Evolutionary conservation across 2,888 invertebrate species (phyloP).

Genomic region (Xestoiulus laeticollis): DNA sequence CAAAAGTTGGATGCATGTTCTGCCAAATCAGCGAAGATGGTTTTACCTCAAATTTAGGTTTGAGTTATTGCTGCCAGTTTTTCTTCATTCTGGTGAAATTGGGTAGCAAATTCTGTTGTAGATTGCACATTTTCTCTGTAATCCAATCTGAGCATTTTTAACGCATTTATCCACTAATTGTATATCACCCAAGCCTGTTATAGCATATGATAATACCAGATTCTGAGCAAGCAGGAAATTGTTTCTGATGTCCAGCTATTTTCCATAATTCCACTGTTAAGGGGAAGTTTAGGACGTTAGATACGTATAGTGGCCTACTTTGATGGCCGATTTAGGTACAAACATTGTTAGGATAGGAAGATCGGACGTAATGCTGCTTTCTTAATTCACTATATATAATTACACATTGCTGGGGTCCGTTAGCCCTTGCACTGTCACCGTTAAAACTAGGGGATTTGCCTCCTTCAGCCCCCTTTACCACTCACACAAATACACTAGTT

Average conservation of each 20-base stretch:
- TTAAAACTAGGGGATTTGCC: background rate
- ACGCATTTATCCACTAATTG: background rate
- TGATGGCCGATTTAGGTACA: conserved; percentile 13
- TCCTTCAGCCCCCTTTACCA: conserved; percentile 30
- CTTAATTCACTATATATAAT: background rate
- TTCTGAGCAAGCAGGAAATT: conserved; percentile 10
- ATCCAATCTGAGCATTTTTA: background rate
- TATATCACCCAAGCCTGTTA: background rate
- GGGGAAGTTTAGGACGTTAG: conserved; percentile 8
- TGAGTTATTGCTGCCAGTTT: background rate
- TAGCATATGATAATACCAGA: background rate
- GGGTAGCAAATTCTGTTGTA: background rate
- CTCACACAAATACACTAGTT: conserved; percentile 51
- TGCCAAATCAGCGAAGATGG: background rate
- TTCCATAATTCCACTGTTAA: conserved; percentile 39
- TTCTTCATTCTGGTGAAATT: background rate
- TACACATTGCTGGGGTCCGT: background rate
- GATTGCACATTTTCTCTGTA: background rate
- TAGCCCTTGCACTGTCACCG: conserved; percentile 32
- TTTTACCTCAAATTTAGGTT: conserved; percentile 3
- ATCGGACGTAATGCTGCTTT: conserved; percentile 31
- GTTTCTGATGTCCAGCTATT: conserved; percentile 38
- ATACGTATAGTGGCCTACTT: conserved; percentile 22
- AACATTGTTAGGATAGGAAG: background rate
- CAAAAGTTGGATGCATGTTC: background rate